Percentiles rank a stretch among this genome's conserved stretches.
phyloP scores from a whole-genome alignment of 2,113 vertebrate genomes.

The Gyps fulvus region DNA sequence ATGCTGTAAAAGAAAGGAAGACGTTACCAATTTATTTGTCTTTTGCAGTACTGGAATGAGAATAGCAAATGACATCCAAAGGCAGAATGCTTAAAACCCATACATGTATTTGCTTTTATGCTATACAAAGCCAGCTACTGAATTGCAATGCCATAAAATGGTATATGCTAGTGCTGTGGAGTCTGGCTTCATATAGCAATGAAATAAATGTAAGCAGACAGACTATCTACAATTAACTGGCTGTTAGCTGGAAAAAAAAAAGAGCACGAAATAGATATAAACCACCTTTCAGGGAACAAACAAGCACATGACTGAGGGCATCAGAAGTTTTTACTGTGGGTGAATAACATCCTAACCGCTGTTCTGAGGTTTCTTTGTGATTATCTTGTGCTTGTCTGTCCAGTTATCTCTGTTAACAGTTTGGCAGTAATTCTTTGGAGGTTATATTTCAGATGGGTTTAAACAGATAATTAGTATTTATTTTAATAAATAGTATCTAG shows the following conservation, averaged over 20 bases:
- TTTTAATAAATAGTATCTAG: not conserved
- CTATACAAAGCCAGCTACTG: not conserved
- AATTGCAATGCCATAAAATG: not conserved
- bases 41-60: not conserved
- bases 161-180: not conserved
- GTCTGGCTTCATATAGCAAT: not conserved
- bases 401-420: not conserved
- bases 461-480: not conserved
- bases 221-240: not conserved
- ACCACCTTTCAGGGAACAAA: not conserved
- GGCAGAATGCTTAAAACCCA: not conserved
- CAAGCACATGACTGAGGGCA: not conserved
- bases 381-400: not conserved
- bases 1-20: not conserved
- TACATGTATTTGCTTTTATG: not conserved
- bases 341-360: not conserved
- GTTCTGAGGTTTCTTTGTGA: not conserved
- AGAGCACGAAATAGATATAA: not conserved
- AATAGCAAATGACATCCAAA: not conserved
- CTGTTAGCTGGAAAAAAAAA: not conserved
- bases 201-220: not conserved
- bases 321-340: not conserved
- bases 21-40: rapidly evolving
- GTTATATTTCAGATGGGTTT: not conserved
- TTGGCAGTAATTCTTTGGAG: not conserved